phyloP scores from a whole-genome alignment of 2,797 vertebrate genomes.

The Anas acuta region DNA sequence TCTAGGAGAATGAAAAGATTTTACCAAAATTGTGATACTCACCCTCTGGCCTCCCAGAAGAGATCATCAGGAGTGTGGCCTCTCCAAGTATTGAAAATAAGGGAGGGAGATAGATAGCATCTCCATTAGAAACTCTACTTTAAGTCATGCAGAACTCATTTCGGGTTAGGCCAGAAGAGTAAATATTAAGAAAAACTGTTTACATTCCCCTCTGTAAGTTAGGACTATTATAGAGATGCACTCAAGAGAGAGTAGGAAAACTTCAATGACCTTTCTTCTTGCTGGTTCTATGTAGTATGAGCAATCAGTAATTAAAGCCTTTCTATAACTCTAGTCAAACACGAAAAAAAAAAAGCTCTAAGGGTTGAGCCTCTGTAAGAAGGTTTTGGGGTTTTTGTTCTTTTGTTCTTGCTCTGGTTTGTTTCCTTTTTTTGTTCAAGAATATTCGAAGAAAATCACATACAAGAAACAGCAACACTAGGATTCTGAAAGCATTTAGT shows the following conservation, averaged over 20 bases:
- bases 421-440: background rate
- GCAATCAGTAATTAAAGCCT: slow-evolving; percentile 10
- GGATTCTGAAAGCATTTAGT: background rate
- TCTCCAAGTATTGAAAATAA: background rate
- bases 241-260: slow-evolving; percentile 18
- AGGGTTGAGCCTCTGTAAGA: background rate
- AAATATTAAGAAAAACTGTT: background rate
- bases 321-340: background rate
- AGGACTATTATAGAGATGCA: background rate
- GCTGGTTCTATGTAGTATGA: background rate
- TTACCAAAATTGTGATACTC: background rate
- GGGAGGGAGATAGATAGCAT: background rate
- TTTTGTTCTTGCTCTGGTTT: background rate
- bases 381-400: background rate
- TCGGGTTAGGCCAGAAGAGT: background rate
- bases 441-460: background rate
- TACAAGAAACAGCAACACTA: background rate
- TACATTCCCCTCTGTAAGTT: background rate
- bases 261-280: slow-evolving; percentile 24
- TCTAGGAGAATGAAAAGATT: background rate
- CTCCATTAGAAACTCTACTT: background rate
- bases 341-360: background rate
- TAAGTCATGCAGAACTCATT: background rate
- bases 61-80: background rate
- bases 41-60: background rate